Conservation (phyloP, 2,113 vertebrate species). For the Oenanthe melanoleuca region DNA sequence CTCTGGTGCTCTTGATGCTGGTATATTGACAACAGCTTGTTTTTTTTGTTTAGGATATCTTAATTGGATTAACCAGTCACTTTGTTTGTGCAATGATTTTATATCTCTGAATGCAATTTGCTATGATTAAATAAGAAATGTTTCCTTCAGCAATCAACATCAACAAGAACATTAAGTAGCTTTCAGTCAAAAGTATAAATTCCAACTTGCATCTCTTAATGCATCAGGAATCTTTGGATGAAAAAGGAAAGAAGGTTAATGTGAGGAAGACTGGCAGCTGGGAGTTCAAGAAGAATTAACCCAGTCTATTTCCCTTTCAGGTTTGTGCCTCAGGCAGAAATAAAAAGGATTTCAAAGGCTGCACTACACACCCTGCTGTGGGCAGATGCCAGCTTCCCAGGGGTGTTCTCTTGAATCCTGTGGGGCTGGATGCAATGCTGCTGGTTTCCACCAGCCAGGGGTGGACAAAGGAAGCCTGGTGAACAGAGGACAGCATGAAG, state of each 20-base stretch:
- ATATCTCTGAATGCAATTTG: constrained; percentile 4
- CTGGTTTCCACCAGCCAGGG: not conserved
- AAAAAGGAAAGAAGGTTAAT: not conserved
- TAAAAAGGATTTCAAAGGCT: not conserved
- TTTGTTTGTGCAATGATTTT: constrained; percentile 28
- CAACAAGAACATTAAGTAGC: not conserved
- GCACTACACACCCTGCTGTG: rapidly evolving
- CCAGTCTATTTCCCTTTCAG: not conserved
- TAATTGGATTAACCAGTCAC: not conserved
- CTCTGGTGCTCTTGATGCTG: not conserved
- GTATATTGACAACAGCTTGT: not conserved
- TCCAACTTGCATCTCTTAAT: not conserved
- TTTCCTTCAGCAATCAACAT: not conserved
- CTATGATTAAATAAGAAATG: not conserved
- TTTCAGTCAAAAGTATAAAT: not conserved
- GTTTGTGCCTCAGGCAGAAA: not conserved
- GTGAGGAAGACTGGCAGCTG: not conserved
- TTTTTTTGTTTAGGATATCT: not conserved
- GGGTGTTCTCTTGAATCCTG: not conserved
- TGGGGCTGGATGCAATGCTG: not conserved
- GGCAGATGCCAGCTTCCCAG: not conserved
- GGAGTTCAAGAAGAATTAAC: not conserved
- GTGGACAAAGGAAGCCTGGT: not conserved
- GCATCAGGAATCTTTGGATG: not conserved
- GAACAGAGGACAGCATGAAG: not conserved